phyloP scores from a whole-genome alignment of 1,140 invertebrate species.

The Zaprionus camerounensis region DNA sequence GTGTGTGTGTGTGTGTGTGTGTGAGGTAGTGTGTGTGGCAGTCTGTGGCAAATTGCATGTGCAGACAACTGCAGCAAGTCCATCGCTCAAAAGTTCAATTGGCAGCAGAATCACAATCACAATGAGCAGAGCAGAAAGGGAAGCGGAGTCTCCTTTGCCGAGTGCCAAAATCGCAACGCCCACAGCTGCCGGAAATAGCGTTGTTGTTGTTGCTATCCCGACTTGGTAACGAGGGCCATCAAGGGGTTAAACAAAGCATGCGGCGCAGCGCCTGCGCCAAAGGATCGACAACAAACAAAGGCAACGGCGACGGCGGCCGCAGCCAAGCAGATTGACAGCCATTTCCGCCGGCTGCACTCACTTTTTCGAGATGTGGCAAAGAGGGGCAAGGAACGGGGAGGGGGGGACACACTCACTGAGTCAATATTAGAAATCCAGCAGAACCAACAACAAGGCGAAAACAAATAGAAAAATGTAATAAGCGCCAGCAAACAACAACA shows the following conservation, averaged over 20 bases:
- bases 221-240: constrained; percentile 7
- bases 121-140: constrained; percentile 1
- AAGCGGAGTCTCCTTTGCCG: constrained; percentile 5
- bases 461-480: constrained; percentile 78
- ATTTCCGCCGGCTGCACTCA: constrained; percentile 52
- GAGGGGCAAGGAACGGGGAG: neutral
- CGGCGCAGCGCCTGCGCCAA: constrained; percentile 48
- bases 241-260: constrained; percentile 46
- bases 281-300: constrained; percentile 51
- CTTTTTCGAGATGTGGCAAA: neutral
- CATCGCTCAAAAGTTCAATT: constrained; percentile 54
- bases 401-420: constrained; percentile 27
- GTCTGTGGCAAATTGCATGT: constrained; percentile 65
- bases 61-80: constrained; percentile 44
- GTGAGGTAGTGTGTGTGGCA: neutral
- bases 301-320: neutral
- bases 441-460: constrained; percentile 52
- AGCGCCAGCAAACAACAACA: constrained; percentile 58
- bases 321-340: constrained; percentile 62
- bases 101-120: constrained; percentile 27
- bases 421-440: constrained; percentile 55
- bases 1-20: constrained; percentile 11
- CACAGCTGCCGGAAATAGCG: constrained; percentile 79
- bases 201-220: neutral
- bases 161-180: constrained; percentile 72